Percentiles rank a stretch among this genome's conserved stretches.
Conservation (phyloP, 2,888 invertebrate species). For the Omphaloscelis lunosa region DNA sequence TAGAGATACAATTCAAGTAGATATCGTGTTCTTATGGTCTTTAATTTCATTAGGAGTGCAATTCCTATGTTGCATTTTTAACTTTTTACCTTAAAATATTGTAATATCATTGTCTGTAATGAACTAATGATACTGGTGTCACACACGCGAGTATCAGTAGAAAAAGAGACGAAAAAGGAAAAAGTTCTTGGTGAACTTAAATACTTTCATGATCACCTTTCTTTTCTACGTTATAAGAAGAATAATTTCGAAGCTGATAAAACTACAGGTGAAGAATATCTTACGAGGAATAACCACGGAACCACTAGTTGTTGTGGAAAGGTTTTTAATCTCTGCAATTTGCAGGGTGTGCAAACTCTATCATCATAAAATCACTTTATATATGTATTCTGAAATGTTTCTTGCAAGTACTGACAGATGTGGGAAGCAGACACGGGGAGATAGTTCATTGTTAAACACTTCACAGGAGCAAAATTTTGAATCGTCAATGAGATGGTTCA, state of each 20-base stretch:
- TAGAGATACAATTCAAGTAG: conserved; percentile 11
- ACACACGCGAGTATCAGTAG: conserved; percentile 41
- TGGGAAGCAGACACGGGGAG: not conserved
- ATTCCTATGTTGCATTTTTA: conserved; percentile 48
- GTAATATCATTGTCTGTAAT: conserved; percentile 30
- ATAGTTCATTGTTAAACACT: not conserved
- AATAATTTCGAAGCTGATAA: conserved; percentile 13
- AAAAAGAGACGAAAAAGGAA: conserved; percentile 58
- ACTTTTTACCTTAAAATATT: conserved; percentile 42
- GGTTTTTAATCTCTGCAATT: conserved; percentile 2
- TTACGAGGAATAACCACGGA: not conserved
- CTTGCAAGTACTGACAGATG: not conserved
- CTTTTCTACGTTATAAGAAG: not conserved
- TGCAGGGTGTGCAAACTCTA: not conserved
- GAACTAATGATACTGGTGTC: conserved; percentile 41
- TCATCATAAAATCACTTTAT: conserved; percentile 23
- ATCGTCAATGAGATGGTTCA: not conserved
- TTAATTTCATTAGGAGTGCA: conserved; percentile 40
- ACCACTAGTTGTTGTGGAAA: not conserved
- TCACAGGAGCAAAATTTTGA: not conserved
- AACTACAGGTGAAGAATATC: conserved; percentile 24
- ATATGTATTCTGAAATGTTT: conserved; percentile 9
- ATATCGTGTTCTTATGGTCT: conserved; percentile 38
- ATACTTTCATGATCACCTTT: conserved; percentile 15
- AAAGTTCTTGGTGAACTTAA: too few relatives aligned